Evolutionary conservation across 2,113 vertebrate species (phyloP), one percentile per base, ranked within the genome.

Genomic region (Tragulus kanchil): DNA sequence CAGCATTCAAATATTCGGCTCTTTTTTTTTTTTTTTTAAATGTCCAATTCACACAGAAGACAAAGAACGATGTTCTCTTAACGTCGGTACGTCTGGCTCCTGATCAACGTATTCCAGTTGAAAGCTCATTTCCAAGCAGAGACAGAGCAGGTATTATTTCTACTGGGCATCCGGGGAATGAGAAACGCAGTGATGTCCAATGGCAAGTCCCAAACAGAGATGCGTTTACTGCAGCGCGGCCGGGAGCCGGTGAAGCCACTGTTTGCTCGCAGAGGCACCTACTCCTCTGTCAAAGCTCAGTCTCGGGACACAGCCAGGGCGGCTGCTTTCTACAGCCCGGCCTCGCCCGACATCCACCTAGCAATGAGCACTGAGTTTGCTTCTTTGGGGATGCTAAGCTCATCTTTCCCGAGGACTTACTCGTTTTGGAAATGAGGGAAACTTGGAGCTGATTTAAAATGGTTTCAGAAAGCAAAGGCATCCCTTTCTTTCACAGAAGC

Each of bases 191-290:
- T 42, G 62, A 17, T 3, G 0, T 8, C 2, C 1, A 13, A 56
- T 1, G 15, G 4, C 6, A 21, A 12, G 62, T 62, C 26, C 56
- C 79, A 79, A n/a, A 9, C 42, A 65, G 45, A 69, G 12, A 21
- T 1, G 10, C 25, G 10, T 73, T 95, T 89, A 64, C 71, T 92
- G 89, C 3, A 0, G 90, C 73, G 5, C 77, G 26, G 48, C 87
- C 90, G 94, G 85, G n/a, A 96, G 88, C n/a, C 83, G 58, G 73
- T 82, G n/a, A n/a, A 93, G 81, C 31, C 48, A 61, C 1, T 31
- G 19, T 48, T 52, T 95, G 88, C 78, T 94, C 93, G 83, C 73
- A 56, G 21, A 73, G 85, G 95, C 58, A 95, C 56, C 58, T 36
- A 96, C 50, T 62, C 93, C n/a, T 21, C 89, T 26, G 85, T 1